phyloP scores from a whole-genome alignment of 2,113 vertebrate species.

The Malurus alboscapulatus region DNA sequence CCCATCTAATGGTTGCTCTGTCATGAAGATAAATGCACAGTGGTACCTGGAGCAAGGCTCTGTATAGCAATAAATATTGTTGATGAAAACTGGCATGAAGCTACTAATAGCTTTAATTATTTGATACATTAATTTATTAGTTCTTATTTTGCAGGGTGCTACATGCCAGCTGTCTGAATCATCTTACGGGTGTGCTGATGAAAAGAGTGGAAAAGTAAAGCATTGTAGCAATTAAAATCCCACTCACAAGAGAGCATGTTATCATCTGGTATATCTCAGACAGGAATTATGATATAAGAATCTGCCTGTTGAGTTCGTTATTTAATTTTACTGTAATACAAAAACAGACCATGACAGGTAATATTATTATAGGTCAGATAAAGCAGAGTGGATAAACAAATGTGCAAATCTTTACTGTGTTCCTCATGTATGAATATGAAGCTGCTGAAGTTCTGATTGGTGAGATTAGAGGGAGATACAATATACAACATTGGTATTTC shows the following conservation, averaged over 20 bases:
- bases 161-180: not conserved
- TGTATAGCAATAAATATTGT: not conserved
- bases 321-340: not conserved
- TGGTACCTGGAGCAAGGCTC: not conserved
- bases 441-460: not conserved
- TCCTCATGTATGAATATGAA: not conserved
- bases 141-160: not conserved
- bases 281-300: not conserved
- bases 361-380: not conserved
- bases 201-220: not conserved
- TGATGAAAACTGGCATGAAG: not conserved
- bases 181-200: not conserved
- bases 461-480: not conserved
- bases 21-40: not conserved
- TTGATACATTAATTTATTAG: constrained; percentile 40
- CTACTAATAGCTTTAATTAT: constrained; percentile 54
- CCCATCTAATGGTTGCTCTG: not conserved
- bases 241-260: not conserved
- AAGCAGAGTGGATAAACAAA: not conserved
- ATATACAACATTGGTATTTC: not conserved
- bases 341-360: not conserved
- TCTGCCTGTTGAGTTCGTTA: not conserved
- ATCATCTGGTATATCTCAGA: not conserved
- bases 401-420: not conserved
- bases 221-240: not conserved